A percentile compares a stretch with the other conserved stretches of the same genome.
Conservation (phyloP, 2,797 vertebrate genomes). For the Delichon dasypus region DNA sequence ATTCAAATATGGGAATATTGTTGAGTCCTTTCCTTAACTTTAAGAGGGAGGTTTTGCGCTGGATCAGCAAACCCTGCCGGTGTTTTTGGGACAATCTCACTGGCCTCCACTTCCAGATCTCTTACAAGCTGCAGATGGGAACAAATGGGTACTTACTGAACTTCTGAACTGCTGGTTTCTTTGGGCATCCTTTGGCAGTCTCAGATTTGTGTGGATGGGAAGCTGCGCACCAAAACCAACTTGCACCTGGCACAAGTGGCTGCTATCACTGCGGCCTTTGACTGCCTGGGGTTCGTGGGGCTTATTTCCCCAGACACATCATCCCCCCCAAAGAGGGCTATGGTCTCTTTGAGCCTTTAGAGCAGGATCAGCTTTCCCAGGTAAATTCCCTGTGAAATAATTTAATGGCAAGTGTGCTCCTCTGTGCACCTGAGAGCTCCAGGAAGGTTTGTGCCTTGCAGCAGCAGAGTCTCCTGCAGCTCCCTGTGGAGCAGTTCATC, state of each 20-base stretch:
- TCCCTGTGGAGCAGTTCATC: not conserved
- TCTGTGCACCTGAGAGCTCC: not conserved
- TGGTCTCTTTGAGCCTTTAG: not conserved
- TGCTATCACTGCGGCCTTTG: not conserved
- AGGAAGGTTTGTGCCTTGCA: conserved; percentile 30
- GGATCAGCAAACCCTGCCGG: not conserved
- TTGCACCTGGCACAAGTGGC: accelerated
- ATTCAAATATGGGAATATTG: not conserved
- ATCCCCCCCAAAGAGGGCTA: not conserved
- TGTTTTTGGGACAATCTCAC: not conserved
- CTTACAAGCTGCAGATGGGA: not conserved
- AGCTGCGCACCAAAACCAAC: not conserved
- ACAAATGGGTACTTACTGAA: not conserved
- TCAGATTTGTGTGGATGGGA: not conserved
- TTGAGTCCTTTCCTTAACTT: not conserved
- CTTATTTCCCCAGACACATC: not conserved
- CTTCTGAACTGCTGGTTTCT: not conserved
- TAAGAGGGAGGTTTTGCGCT: not conserved
- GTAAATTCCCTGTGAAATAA: conserved; percentile 25
- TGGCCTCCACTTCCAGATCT: not conserved
- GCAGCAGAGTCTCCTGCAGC: conserved; percentile 7
- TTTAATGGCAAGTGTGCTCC: not conserved
- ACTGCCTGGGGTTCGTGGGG: not conserved
- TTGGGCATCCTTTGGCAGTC: not conserved
- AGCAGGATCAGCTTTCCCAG: not conserved